Evolutionary conservation across 2,888 invertebrate species (phyloP), one percentile per base, ranked within the genome.

Genomic region (Drosophila pseudotalamancana): DNA sequence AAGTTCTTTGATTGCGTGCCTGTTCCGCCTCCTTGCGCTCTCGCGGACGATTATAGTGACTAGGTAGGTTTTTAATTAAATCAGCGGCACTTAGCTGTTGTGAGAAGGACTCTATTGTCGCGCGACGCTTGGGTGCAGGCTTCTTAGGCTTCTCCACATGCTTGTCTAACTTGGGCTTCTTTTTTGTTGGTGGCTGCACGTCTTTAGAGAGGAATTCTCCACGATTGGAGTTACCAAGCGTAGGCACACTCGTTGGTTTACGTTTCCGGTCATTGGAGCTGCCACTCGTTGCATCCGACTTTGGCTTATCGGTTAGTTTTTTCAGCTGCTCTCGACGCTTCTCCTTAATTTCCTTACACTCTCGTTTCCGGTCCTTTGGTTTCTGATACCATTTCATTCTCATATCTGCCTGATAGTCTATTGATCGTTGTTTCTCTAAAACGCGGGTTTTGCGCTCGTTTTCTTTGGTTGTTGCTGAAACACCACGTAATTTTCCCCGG

Each of bases 191-290:
- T 1, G 18, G 29, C 16, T 59, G 12, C 0, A 70, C 21, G 0
- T 51, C 62, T 77, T 92, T 91, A 16, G 91, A 91, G 40, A 94
- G 90, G 79, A 94, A 93, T 32, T 93, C 93, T 0, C 93, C 93
- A 25, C 94, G 92, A 72, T 93, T 94, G 25, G 91, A 91, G 18
- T 89, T 94, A 88, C 93, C 93, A 0, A 92, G 92, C 45, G 87
- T 88, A 0, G 88, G 80, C 5, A 83, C 78, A 14, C 62, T 85
- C 0, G 70, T 37, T 4, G 27, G 43, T 4, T 46, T 72, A n/a
- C 72, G 53, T 61, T 78, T 40, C 1, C 2, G 29, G 0, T 6
- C 25, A 35, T 46, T 39, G 4, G 1, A 3, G 8, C 4, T 3
- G 11, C 16, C 18, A 1, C n/a, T 0, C 1, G 31, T 12, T 0